Evolutionary conservation across 1,140 invertebrate genomes (phyloP), one percentile per base, ranked within the genome.

Genomic region (Scylla paramamosain): DNA sequence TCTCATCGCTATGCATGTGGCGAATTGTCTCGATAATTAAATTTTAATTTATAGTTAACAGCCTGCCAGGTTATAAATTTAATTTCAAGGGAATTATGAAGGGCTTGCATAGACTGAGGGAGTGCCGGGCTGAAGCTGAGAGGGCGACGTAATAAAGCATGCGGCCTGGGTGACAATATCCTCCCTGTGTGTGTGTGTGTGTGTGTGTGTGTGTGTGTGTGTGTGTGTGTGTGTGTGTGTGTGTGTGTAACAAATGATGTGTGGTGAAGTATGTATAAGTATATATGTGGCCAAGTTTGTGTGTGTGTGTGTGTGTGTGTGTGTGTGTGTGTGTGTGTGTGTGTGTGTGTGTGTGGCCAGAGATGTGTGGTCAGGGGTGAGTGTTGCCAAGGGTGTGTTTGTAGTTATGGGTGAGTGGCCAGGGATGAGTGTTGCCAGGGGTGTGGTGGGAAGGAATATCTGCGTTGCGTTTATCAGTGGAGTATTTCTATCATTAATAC

Each of bases 21-120:
- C 84, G 92, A 93, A 93, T 93, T 93, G 84, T 93, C 92, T 82
- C 83, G 84, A 93, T 93, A 88, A 93, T 93, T 93, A 93, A 88
- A 93, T 14, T 32, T 88, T 93, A 88, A 93, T 93, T 93, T 88
- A 93, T 93, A 93, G 92, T 88, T 87, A 87, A 88, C 92, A 86
- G 46, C 92, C 77, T 93, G 92, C 84, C 92, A 93, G 39, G 92
- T 59, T 87, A 93, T 88, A 59, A 93, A 93, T 93, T 93, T 91
- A 91, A 91, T 91, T 91, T 91, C 89, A 29, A 48, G 46, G 86
- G 89, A 91, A 91, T 91, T 52, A 91, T 91, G 52, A 48, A 91
- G 52, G 28, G 46, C 46, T 29, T 91, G 45, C 52, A 48, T 0
- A 91, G 52, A 52, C 20, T n/a, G 89, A 20, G 32, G 20, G n/a